Evolutionary conservation across 2,113 vertebrate genomes (phyloP), one percentile per base, ranked within the genome.

Genomic region (Colius striatus): DNA sequence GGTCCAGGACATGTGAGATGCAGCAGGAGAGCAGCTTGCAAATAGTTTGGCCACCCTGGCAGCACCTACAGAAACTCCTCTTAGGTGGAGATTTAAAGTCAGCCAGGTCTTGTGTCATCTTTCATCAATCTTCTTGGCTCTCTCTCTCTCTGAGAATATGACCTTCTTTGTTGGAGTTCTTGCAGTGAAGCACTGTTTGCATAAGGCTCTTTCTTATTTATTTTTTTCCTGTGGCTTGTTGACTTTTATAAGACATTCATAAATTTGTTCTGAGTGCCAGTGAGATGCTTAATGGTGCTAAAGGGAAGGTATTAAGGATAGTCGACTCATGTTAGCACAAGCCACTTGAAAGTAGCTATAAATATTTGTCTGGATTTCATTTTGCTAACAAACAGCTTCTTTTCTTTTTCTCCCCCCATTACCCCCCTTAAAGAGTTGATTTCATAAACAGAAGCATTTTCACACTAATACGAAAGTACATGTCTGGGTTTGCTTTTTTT

Each of bases 381-480:
- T 95, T 91, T 92, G 90, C 96, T 96, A 97, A 97, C 96, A 97
- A 97, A 97, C 30, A 84, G 91, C 94, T 82, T 94, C 76, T 88
- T 94, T 76, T 88, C 84, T 85, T 79, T 78, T 53, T 47, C 85
- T 36, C 78, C 53, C 89, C 60, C 62, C 86, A 18, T 3, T 2
- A 36, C 47, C 67, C 87, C 81, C 90, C 84, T 87, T 74, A 58
- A 95, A 96, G 95, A 97, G 94, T 91, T 97, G 93, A 97, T 97
- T 97, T 97, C 92, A 97, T 97, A 97, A 98, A 98, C 96, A 97
- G 95, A 95, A 95, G 68, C 96, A 97, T 97, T 97, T 98, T 98
- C 96, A 97, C 96, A 97, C 98, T 97, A 98, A 97, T 98, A 96
- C 86, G 90, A 94, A 97, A 98, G 97, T 79, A 83, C 90, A 78